phyloP scores from a whole-genome alignment of 2,797 vertebrate species.

The Acanthurus lineatus region DNA sequence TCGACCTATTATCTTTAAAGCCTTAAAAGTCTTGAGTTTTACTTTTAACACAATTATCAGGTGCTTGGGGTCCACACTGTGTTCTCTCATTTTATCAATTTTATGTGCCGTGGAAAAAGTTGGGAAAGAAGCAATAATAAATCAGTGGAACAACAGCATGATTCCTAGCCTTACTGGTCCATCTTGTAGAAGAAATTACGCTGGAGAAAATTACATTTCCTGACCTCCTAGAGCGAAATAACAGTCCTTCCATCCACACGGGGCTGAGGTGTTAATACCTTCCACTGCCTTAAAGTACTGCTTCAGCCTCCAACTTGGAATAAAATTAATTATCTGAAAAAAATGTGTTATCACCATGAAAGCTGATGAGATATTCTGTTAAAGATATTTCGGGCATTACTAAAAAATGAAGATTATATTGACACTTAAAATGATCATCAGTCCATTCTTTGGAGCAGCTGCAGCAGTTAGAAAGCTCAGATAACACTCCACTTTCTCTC shows the following conservation, averaged over 20 bases:
- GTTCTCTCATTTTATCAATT: conserved; percentile 1
- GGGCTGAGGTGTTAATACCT: conserved; percentile 43
- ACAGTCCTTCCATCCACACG: background rate
- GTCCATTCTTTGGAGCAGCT: conserved; percentile 19
- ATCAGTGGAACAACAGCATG: conserved; percentile 9
- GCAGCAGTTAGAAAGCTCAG: conserved; percentile 7
- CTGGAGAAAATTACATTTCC: conserved; percentile 50
- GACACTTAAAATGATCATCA: conserved; percentile 13
- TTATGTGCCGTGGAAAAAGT: conserved; percentile 7
- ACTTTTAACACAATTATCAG: background rate
- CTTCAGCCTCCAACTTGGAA: conserved; percentile 34
- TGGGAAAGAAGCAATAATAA: conserved; percentile 21
- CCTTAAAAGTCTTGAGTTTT: conserved; percentile 12
- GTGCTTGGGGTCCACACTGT: background rate
- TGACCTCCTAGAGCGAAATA: conserved; percentile 44
- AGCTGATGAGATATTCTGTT: conserved; percentile 26
- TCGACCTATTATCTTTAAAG: conserved; percentile 20
- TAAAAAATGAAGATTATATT: conserved; percentile 42
- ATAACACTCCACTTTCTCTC: conserved; percentile 15
- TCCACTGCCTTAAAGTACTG: conserved; percentile 19
- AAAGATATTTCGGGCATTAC: conserved; percentile 26
- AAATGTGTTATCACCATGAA: conserved; percentile 44
- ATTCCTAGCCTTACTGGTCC: conserved; percentile 23
- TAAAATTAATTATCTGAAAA: conserved; percentile 48
- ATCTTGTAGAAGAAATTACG: conserved; percentile 39